Evolutionary conservation across 2,113 vertebrate species (phyloP).

Genomic region (Hippotragus niger): DNA sequence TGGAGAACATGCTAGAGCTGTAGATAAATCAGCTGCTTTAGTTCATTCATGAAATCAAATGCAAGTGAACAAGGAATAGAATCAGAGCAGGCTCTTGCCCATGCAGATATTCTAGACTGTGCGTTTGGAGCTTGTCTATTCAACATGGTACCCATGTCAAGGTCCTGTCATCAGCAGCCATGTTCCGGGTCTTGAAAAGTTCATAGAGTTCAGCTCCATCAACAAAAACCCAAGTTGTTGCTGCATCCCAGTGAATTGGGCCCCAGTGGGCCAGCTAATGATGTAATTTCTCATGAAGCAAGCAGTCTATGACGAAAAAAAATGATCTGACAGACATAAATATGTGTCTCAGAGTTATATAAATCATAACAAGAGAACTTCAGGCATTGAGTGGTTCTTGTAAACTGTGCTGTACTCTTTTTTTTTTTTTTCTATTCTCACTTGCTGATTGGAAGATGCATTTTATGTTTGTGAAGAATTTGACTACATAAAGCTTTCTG

Average conservation of each 20-base stretch:
- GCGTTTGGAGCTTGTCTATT: neutral
- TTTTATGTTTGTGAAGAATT: neutral
- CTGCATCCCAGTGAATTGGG: neutral
- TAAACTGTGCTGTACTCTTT: neutral
- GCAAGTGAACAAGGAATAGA: neutral
- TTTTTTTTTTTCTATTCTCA: neutral
- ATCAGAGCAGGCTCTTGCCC: neutral
- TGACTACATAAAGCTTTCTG: neutral
- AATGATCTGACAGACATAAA: neutral
- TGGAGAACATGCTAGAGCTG: neutral
- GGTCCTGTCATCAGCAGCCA: neutral
- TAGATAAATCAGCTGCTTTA: neutral
- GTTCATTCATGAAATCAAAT: neutral
- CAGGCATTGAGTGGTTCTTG: neutral
- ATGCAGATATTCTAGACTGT: neutral
- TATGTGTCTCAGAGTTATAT: neutral
- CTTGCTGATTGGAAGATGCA: neutral
- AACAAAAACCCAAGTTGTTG: neutral
- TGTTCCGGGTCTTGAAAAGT: neutral
- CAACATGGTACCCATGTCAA: neutral
- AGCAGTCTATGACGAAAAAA: neutral
- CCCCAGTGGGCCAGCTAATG: neutral
- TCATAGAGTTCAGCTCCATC: neutral
- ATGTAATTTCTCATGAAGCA: neutral
- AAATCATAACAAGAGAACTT: neutral